Conservation (phyloP, 1,140 invertebrate species). For the Nixonia krombeini region DNA sequence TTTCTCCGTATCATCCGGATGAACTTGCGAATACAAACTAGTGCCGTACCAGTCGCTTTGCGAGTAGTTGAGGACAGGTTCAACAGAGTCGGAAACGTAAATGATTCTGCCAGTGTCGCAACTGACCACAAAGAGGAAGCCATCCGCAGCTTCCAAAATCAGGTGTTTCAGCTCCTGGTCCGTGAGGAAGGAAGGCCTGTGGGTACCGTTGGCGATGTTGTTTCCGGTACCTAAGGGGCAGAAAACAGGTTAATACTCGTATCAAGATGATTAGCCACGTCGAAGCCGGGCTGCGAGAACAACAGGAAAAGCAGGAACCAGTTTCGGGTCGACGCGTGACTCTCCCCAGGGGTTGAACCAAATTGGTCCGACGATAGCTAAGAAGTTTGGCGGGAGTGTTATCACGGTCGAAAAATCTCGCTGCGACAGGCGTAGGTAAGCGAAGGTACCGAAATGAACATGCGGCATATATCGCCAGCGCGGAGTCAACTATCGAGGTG, state of each 20-base stretch:
- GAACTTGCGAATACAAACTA: constrained; percentile 95
- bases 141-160: constrained; percentile 98
- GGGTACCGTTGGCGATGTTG: constrained; percentile 92
- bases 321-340: too few species aligned
- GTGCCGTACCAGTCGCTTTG: constrained; percentile 98
- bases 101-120: constrained; percentile 98
- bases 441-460: constrained; percentile 57
- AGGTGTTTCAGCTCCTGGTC: constrained; percentile 99
- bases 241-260: too few species aligned
- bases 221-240: constrained; percentile 88
- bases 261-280: too few species aligned
- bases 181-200: constrained; percentile 98
- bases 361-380: neutral
- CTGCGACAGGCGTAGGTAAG: constrained; percentile 7
- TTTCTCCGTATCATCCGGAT: constrained; percentile 99
- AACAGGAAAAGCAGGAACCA: too few species aligned
- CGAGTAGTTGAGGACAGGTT: constrained; percentile 96
- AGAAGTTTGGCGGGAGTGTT: constrained; percentile 1
- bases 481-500: constrained; percentile 65
- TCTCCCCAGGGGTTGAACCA: too few species aligned
- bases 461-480: constrained; percentile 51
- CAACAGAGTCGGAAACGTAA: constrained; percentile 98
- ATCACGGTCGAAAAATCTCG: neutral
- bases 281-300: neutral
- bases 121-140: constrained; percentile 98